Conservation (phyloP, 2,888 invertebrate species). For the Campoplex nolae region DNA sequence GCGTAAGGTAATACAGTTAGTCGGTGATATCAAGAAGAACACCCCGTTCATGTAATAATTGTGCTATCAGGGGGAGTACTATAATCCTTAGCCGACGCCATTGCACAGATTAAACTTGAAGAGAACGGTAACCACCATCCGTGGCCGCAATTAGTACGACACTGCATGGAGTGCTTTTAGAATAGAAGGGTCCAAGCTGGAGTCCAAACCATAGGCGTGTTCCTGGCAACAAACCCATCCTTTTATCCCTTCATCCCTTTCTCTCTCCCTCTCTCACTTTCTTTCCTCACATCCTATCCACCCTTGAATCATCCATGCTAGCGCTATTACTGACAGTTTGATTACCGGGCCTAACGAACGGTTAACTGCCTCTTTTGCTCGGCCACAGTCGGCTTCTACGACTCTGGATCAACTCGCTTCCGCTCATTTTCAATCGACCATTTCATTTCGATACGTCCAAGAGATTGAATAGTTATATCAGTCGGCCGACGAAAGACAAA, state of each 20-base stretch:
- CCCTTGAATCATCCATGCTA: slow-evolving; percentile 55
- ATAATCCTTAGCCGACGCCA: slow-evolving; percentile 75
- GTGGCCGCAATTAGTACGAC: slow-evolving; percentile 83
- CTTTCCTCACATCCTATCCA: slow-evolving; percentile 22
- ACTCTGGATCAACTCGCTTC: not conserved
- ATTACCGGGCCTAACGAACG: slow-evolving; percentile 79
- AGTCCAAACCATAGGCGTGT: slow-evolving; percentile 54
- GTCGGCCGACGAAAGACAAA: not conserved
- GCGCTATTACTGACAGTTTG: slow-evolving; percentile 77
- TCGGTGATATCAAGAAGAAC: slow-evolving; percentile 11
- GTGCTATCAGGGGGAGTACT: not conserved
- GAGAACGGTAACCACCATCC: slow-evolving; percentile 83
- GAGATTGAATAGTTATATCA: not conserved
- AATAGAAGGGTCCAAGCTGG: slow-evolving; percentile 74
- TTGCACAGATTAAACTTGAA: slow-evolving; percentile 80
- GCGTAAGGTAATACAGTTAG: slow-evolving; percentile 68
- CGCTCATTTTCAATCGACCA: not conserved
- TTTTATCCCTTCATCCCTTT: slow-evolving; percentile 13
- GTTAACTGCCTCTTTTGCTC: slow-evolving; percentile 74
- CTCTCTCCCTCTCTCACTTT: slow-evolving; percentile 4
- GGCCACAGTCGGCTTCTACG: slow-evolving; percentile 19
- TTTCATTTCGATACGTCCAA: not conserved
- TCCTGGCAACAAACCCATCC: slow-evolving; percentile 45
- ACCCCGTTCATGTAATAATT: slow-evolving; percentile 30
- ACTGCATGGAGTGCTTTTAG: slow-evolving; percentile 81